A percentile compares a stretch with the other conserved stretches of the same genome.
Conservation (phyloP, 2,888 invertebrate species). For the Dinocampus coccinellae region DNA sequence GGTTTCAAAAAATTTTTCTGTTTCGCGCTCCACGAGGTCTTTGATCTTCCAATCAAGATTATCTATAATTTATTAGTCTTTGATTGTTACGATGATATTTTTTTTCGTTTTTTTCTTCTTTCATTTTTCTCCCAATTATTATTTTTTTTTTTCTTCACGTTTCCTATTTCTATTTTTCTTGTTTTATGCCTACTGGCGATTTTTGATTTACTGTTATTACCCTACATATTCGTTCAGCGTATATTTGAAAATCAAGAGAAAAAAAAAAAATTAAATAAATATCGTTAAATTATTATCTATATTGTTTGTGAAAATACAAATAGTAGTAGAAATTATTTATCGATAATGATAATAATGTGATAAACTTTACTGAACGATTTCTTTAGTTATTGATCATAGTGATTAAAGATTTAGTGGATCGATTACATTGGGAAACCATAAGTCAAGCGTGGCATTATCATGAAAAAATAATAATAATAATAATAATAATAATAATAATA, state of each 20-base stretch:
- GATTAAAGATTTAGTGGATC: not conserved
- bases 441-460: not conserved
- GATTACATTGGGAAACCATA: not conserved
- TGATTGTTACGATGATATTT: too few relatives aligned
- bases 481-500: too few relatives aligned
- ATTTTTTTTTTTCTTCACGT: not conserved
- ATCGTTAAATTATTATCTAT: not conserved
- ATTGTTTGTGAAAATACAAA: not conserved
- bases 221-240: not conserved
- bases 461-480: too few relatives aligned
- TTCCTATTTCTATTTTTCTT: not conserved
- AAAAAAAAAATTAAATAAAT: too few relatives aligned
- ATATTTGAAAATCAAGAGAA: not conserved
- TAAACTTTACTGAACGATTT: not conserved
- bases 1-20: constrained; percentile 6
- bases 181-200: not conserved
- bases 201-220: not conserved
- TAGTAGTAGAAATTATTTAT: not conserved
- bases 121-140: not conserved
- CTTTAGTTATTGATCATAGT: not conserved
- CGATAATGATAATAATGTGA: not conserved
- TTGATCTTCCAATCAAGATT: constrained; percentile 14
- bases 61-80: too few relatives aligned
- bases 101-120: not conserved
- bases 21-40: constrained; percentile 6